Evolutionary conservation across 2,888 invertebrate genomes (phyloP).

Genomic region (Rhamnusium bicolor): DNA sequence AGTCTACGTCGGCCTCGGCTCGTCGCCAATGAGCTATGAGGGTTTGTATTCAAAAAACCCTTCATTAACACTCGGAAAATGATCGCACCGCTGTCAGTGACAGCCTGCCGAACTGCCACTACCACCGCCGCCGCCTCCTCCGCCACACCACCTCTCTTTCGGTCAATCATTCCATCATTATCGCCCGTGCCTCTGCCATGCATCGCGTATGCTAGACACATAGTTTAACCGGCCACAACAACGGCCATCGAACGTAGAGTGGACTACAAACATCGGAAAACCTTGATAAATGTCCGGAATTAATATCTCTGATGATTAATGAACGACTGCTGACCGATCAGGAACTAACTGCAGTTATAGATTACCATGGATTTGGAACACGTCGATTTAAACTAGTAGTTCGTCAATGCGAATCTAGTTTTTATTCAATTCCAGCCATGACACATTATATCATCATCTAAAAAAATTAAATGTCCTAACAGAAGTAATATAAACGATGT

Average conservation of each 20-base stretch:
- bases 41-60: conserved; percentile 70
- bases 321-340: conserved; percentile 62
- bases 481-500: conserved; percentile 56
- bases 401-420: conserved; percentile 1
- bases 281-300: conserved; percentile 67
- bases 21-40: conserved; percentile 68
- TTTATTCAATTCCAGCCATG: conserved; percentile 18
- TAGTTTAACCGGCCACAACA: conserved; percentile 56
- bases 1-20: conserved; percentile 58
- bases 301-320: conserved; percentile 68
- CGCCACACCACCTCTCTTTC: conserved; percentile 60
- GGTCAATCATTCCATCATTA: conserved; percentile 69
- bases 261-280: conserved; percentile 60
- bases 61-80: conserved; percentile 71
- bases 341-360: conserved; percentile 60
- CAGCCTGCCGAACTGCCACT: conserved; percentile 57
- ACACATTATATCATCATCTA: conserved; percentile 23
- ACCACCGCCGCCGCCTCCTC: conserved; percentile 30
- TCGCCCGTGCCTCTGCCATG: conserved; percentile 27
- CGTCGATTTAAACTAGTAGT: neutral
- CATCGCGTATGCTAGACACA: conserved; percentile 53
- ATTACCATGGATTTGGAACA: conserved; percentile 45
- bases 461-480: conserved; percentile 45
- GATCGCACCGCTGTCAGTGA: conserved; percentile 69
- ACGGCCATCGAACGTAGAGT: conserved; percentile 38